Evolutionary conservation across 2,888 invertebrate species (phyloP), one percentile per base, ranked within the genome.

Genomic region (Apoda limacodes): DNA sequence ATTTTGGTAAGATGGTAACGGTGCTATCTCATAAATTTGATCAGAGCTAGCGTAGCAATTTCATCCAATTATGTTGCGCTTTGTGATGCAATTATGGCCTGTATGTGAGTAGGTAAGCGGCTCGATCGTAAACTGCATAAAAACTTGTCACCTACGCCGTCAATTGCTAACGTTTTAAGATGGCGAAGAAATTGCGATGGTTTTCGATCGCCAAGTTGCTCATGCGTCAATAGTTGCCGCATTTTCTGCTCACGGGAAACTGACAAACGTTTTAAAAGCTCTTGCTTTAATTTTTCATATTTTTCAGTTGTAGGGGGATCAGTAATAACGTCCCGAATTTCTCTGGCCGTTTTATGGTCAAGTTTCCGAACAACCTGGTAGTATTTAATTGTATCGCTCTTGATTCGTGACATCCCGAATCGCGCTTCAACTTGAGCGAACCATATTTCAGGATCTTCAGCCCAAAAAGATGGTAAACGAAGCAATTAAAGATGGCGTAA

Each of bases 161-260:
- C 30, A 1, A 45, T 47, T 3, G 44, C 46, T 2, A 45, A 24
- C 6, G 25, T 22, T 12, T 34, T 37, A 5, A 45, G 29, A 12
- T 43, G 43, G 2, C 45, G 29, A 1, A 46, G 22, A 13, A 49
- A 46, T 11, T 38, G 35, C 1, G 47, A 35, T 0, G 45, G 43
- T 13, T 43, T 46, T 3, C 44, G 29, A 19, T 45, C 45, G 0
- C 45, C 46, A 1, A 48, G 15, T 25, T 48, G 45, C 14, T 48
- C 43, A 5, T 41, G 36, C 2, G 22, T 31, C 4, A 51, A 20
- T 0, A 51, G 33, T 19, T 48, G 48, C 14, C 36, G 31, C 0
- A 46, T 32, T 13, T 40, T 37, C 10, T 35, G 26, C 20, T 48
- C 45, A 2, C 37, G 37, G 1, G 48, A 45, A 6, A 38, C 30